Base-by-base conservation (phyloP, 2,888 invertebrate genomes). In the Caradrina kadenii region DNA sequence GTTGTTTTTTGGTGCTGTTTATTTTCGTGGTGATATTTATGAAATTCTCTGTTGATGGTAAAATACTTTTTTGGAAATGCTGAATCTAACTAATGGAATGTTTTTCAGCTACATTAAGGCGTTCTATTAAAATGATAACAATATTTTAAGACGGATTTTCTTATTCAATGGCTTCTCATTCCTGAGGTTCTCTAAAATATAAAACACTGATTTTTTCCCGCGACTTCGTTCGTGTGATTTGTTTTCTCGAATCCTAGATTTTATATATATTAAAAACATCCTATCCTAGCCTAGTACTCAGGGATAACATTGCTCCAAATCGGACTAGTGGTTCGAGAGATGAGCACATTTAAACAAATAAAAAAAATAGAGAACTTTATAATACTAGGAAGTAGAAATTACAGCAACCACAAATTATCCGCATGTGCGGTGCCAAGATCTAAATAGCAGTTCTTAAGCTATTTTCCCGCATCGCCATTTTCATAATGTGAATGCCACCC, bases 371-470 rank as follows among this genome's bases (percentile, higher is more conserved):
- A 35, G 1, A 35, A 8, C 35, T 8, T 35, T 35, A 35, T 35
- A 35, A 35, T 8, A 1, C 8, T 35, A 35, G 35, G 7, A 35
- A 35, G 35, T 10, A 19, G 17, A 1, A 50, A 26, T 26, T 26
- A 26, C 26, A 26, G 22, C 50, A 55, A 15, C 50, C n/a, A 75
- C 13, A 6, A 49, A 69, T 42, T 31, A 61, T 39, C 48, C 42
- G 58, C 15, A 35, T 26, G 7, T 22, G 15, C 35, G 49, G 13
- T 31, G 22, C 58, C 19, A 50, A 70, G 58, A 63, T 19, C 22
- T 50, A 62, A 58, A 65, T 72, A 54, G 62, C 45, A 39, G 48
- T 53, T 53, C 19, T 61, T 53, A 21, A 69, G 56, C 19, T 22
- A 50, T 64, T 45, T 61, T 15, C 0, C 35, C 49, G 31, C 61